Base-by-base conservation (phyloP, 2,113 vertebrate genomes). In the pig (Sus scrofa) region DNA sequence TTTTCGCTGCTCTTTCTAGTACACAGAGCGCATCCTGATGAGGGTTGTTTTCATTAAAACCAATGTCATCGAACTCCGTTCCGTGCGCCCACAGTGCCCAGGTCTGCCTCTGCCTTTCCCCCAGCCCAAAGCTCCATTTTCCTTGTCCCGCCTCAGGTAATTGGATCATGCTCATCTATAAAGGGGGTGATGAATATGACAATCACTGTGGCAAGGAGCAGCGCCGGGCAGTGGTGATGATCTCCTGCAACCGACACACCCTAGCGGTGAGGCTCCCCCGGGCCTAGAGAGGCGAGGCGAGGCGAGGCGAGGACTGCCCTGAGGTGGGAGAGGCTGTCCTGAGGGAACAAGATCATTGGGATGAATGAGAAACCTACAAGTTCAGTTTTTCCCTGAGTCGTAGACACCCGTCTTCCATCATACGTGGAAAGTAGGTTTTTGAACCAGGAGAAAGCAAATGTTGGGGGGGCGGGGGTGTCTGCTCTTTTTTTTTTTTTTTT, bases 161-260 rank as follows among this genome's bases (percentile, higher is more conserved):
- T 87, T 99, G 99, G 99, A 99, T 99, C 98, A 98, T 99, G 98
- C 98, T 99, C 79, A 98, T 98, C 95, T 99, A 99, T 96, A 98
- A 94, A 91, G 98, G 98, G 2, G 99, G 99, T 10, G 99, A 99
- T 1, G 92, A 81, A 18, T 99, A 99, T 32, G 98, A 98, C 77
- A 70, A 0, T 0, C 99, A 99, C 98, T 99, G 99, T 94, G 97
- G 96, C 37, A 77, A 93, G 9, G 99, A 99, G 97, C 93, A 93
- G 15, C 99, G 99, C 39, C 99, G 97, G 85, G 99, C 99, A 60
- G 98, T 99, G 56, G 95, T 99, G 94, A 99, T 99, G 99, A 99
- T 99, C 98, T 99, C 99, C 79, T 99, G 99, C 97, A 98, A 98
- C 96, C 98, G 96, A 83, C 98, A 98, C 60, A 97, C 95, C 2